Evolutionary conservation across 2,888 invertebrate genomes (phyloP), one percentile per base, ranked within the genome.

Genomic region (Drosophila yooni): DNA sequence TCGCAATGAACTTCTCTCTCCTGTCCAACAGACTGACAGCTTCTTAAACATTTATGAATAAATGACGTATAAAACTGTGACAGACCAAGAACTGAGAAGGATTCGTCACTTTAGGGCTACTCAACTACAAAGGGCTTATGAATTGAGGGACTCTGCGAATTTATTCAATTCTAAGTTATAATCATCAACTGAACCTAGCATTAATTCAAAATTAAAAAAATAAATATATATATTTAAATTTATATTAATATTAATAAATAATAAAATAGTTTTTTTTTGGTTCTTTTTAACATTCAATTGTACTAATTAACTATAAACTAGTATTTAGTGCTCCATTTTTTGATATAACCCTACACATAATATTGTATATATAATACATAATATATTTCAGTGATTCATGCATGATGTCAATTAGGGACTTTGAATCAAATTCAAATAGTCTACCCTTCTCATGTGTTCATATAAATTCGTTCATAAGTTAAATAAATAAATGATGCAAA

Each of bases 31-130:
- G 46, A 8, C 46, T 46, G 46, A 46, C 46, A 25, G 25, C 46
- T 25, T 46, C 46, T 46, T 27, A 25, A 46, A 25, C 46, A 46
- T 46, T 46, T 46, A 25, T 46, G 25, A 46, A 46, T 46, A 46
- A 46, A 46, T 46, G 15, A 25, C 15, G 8, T 8, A 27, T 4
- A 46, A 15, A 25, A 15, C 25, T 25, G 25, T 15, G 8, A 27
- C 25, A 27, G 4, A 25, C 15, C 25, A 46, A 15, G 8, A 25
- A 46, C 27, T 15, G 4, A 1, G 1, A 46, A 15, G 27, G 4
- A 25, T 46, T 25, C 15, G 4, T 46, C 46, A 46, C 8, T 46
- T 25, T 15, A 15, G 3, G 25, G 15, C 15, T 46, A 25, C 46
- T 25, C 8, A 25, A 46, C 8, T 4, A 3, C 25, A 33, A 33